Evolutionary conservation across 2,797 vertebrate species (phyloP), one percentile per base, ranked within the genome.

Genomic region (Myotis myotis): DNA sequence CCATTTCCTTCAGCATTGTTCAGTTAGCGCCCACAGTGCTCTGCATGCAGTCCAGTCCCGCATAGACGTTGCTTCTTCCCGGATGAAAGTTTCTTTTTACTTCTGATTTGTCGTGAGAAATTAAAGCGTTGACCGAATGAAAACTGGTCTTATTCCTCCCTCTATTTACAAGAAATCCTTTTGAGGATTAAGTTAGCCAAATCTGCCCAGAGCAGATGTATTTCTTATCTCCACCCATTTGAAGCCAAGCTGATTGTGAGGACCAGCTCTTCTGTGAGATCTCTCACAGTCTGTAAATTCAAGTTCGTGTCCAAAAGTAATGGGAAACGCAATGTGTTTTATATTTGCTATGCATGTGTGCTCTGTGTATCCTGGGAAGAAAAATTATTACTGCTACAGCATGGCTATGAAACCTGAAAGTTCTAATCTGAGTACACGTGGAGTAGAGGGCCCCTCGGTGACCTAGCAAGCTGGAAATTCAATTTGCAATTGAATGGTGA

Each of bases 1-100:
- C 98, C 97, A 95, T 98, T 98, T 98, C 97, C 97, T 97, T 95
- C 95, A 94, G 75, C 89, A 88, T 97, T 97, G 93, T 97, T 97
- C 94, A 92, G 93, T 97, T 76, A 87, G 57, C 70, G 57, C 89
- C 96, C 89, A 84, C 30, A 41, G 13, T 75, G 91, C 1, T 3
- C 79, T 70, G 53, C 68, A 83, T 93, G 93, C 97, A 93, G 55
- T 74, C 97, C 94, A 0, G 0, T 75, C 76, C 88, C 0, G 0
- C 84, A 0, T 66, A 22, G 82, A 33, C 82, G 49, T 96, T 23
- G 5, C 71, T 97, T 91, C 91, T 96, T 97, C 47, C 75, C 87
- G 3, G 49, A 33, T 25, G 76, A 64, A 71, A 57, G 2, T 68
- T 97, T 96, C 28, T 97, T 97, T 95, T 96, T 91, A 83, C 96